Conservation (phyloP, 2,888 invertebrate genomes). For the Lasioglossum figueresi region DNA sequence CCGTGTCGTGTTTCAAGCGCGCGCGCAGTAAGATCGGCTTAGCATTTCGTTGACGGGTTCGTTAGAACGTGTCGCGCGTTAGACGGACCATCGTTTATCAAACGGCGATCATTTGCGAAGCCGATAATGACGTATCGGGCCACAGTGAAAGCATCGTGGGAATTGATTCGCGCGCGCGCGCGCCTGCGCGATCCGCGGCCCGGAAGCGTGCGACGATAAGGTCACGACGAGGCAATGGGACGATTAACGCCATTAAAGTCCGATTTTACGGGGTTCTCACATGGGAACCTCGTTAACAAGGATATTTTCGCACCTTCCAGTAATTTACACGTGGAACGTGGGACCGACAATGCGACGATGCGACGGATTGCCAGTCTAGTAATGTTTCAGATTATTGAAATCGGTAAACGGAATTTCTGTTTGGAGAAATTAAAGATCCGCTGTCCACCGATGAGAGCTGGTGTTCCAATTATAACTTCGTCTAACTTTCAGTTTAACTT, state of each 20-base stretch:
- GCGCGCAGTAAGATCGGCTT: background rate
- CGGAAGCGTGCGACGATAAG: constrained; percentile 37
- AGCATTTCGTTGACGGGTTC: constrained; percentile 34
- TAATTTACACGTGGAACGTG: constrained; percentile 32
- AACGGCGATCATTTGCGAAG: constrained; percentile 15
- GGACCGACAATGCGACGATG: background rate
- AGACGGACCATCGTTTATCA: constrained; percentile 44
- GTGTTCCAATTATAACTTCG: too few relatives aligned
- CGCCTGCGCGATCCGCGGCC: background rate
- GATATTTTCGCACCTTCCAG: constrained; percentile 11
- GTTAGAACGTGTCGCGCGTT: constrained; percentile 28
- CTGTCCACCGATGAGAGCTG: too few relatives aligned
- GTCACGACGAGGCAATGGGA: constrained; percentile 37
- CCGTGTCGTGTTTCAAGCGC: background rate
- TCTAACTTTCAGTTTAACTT: too few relatives aligned
- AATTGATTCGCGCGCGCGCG: constrained; percentile 51
- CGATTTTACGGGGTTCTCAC: constrained; percentile 32
- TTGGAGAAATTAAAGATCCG: too few relatives aligned
- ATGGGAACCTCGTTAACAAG: constrained; percentile 22
- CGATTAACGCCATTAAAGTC: constrained; percentile 53
- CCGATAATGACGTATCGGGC: constrained; percentile 58
- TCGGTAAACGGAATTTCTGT: too few relatives aligned
- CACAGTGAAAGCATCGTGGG: constrained; percentile 61
- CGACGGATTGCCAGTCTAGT: background rate
- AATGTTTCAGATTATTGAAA: too few relatives aligned